Evolutionary conservation across 2,888 invertebrate genomes (phyloP).

Genomic region (Tetranychus truncatus): DNA sequence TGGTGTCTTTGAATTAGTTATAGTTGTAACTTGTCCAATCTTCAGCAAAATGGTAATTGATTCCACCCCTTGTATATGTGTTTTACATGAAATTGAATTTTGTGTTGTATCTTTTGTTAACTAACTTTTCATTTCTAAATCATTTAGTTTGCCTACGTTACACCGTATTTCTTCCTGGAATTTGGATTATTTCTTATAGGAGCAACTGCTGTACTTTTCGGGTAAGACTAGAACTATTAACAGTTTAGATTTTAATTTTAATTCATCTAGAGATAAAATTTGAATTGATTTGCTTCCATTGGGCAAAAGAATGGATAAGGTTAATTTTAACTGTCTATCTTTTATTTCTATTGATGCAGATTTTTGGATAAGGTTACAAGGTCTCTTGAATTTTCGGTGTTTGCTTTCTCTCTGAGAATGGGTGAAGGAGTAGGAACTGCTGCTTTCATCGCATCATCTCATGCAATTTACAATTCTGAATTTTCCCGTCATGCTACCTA

Average conservation of each 20-base stretch:
- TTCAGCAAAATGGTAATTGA: constrained; percentile 50
- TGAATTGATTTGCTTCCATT: too few species aligned
- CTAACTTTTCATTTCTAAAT: neutral
- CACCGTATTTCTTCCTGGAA: constrained; percentile 60
- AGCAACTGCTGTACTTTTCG: constrained; percentile 60
- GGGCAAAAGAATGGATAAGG: constrained; percentile 35
- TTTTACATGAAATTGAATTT: neutral
- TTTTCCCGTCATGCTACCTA: constrained; percentile 67
- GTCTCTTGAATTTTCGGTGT: constrained; percentile 48
- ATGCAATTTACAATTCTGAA: constrained; percentile 67
- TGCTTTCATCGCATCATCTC: constrained; percentile 64
- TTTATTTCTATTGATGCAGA: constrained; percentile 24
- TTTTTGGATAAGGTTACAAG: constrained; percentile 32
- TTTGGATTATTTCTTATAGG: constrained; percentile 64
- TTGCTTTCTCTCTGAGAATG: constrained; percentile 59
- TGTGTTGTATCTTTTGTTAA: neutral
- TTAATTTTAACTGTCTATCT: neutral
- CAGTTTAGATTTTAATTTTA: too few species aligned
- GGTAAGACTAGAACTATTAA: neutral
- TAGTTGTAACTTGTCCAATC: constrained; percentile 59
- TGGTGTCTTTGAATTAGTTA: constrained; percentile 58
- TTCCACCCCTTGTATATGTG: constrained; percentile 37
- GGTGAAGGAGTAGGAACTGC: constrained; percentile 69
- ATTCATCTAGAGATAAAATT: too few species aligned
- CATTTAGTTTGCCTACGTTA: neutral